Evolutionary conservation across 2,113 vertebrate species (phyloP).

Genomic region (Uria lomvia): DNA sequence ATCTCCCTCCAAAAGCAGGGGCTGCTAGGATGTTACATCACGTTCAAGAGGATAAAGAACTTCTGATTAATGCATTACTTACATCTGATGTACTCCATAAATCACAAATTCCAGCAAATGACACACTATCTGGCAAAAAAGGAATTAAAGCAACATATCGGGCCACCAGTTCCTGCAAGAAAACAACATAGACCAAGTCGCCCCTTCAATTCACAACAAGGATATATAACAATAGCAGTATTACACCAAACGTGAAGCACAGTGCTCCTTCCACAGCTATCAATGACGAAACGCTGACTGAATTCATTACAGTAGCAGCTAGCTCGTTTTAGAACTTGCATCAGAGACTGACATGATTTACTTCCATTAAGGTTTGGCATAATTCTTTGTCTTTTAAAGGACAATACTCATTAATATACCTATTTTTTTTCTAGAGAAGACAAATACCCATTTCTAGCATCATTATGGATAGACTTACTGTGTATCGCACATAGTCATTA

Average conservation of each 20-base stretch:
- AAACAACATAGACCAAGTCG: neutral
- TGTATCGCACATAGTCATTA: neutral
- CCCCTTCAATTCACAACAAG: neutral
- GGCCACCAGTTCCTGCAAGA: slow-evolving; percentile 83
- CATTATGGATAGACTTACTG: neutral
- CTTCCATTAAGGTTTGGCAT: neutral
- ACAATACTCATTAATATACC: neutral
- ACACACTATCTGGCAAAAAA: slow-evolving; percentile 88
- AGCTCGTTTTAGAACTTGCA: neutral
- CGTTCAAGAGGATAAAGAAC: neutral
- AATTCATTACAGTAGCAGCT: neutral
- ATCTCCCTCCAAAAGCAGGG: neutral
- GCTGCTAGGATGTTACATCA: neutral
- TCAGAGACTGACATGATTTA: neutral
- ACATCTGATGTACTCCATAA: slow-evolving; percentile 96
- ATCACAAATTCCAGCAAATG: slow-evolving; percentile 87
- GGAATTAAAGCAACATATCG: slow-evolving; percentile 91
- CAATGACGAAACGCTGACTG: neutral
- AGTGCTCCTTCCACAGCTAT: neutral
- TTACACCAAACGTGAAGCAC: neutral
- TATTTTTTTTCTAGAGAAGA: neutral
- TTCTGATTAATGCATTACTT: slow-evolving; percentile 55
- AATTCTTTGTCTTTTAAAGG: neutral
- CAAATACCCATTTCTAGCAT: neutral
- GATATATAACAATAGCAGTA: neutral